Percentiles rank a stretch among this genome's conserved stretches.
Evolutionary conservation across 2,888 invertebrate species (phyloP).

Genomic region (Melanostoma mellinum): DNA sequence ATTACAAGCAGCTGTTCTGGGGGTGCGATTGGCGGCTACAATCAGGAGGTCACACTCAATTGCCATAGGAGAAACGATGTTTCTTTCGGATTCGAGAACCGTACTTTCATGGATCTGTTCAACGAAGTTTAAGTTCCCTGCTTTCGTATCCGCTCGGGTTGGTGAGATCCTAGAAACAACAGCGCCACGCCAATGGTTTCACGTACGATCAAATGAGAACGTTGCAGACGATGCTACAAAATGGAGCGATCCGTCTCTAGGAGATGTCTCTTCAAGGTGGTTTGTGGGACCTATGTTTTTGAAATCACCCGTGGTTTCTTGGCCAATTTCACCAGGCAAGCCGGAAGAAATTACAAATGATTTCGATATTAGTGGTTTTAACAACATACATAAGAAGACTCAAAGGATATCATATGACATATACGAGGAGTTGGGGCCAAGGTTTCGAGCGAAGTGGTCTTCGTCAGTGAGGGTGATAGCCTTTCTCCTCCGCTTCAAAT

Average conservation of each 20-base stretch:
- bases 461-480: neutral
- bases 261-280: neutral
- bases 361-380: neutral
- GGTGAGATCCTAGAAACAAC: constrained; percentile 33
- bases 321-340: constrained; percentile 6
- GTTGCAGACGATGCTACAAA: constrained; percentile 26
- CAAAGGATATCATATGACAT: neutral
- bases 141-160: constrained; percentile 13
- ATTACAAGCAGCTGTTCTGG: too few species aligned
- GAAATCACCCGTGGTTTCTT: neutral
- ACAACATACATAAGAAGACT: neutral
- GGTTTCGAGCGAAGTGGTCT: neutral
- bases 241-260: too few species aligned
- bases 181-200: constrained; percentile 13
- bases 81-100: too few species aligned
- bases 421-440: neutral
- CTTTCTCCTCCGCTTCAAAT: neutral
- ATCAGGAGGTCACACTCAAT: too few species aligned
- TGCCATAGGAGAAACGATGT: too few species aligned
- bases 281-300: constrained; percentile 33
- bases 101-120: neutral
- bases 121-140: neutral
- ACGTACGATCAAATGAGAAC: constrained; percentile 19
- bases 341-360: neutral
- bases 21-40: too few species aligned